Evolutionary conservation across 2,113 vertebrate species (phyloP).

Genomic region (Trochalopteron elliotii): DNA sequence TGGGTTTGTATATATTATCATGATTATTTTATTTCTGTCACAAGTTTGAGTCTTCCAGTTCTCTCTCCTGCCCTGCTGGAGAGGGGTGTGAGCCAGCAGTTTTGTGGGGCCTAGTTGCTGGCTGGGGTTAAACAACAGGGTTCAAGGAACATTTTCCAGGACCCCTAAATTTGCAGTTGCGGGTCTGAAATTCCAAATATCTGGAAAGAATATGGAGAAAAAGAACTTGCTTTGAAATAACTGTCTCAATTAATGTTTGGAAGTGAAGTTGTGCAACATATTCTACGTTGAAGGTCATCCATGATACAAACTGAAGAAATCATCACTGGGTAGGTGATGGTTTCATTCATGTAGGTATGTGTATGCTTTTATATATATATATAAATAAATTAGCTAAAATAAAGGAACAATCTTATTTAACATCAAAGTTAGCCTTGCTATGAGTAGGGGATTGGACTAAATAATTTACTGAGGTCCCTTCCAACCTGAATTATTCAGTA

Average conservation of each 20-base stretch:
- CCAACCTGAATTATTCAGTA: background rate
- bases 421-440: background rate
- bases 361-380: background rate
- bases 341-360: background rate
- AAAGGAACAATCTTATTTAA: background rate
- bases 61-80: background rate
- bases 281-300: background rate
- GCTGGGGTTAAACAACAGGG: background rate
- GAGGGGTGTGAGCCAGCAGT: background rate
- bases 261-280: background rate
- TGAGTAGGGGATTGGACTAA: background rate
- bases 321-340: background rate
- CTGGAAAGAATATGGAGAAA: background rate
- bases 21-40: background rate
- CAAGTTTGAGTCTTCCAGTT: background rate
- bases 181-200: background rate
- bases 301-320: background rate
- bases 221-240: background rate
- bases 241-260: background rate
- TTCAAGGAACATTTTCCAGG: background rate
- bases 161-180: background rate
- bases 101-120: background rate
- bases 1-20: background rate
- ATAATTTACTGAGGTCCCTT: background rate
- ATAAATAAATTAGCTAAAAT: background rate